Evolutionary conservation across 2,797 vertebrate genomes (phyloP).

Genomic region (Silurus aristotelis): DNA sequence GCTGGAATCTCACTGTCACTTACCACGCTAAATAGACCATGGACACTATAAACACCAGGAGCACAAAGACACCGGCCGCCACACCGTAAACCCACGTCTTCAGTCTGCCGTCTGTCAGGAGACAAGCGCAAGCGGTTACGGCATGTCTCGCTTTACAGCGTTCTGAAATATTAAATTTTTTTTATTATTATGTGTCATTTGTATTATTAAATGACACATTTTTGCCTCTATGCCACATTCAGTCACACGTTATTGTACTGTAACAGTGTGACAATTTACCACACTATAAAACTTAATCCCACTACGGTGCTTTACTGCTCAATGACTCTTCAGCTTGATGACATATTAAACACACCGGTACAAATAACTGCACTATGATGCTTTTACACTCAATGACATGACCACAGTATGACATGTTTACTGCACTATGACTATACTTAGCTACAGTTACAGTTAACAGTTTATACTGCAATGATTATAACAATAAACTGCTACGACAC

Average conservation of each 20-base stretch:
- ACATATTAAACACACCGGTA: background rate
- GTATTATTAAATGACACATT: too few relatives aligned
- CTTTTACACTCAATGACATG: too few relatives aligned
- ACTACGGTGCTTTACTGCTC: too few relatives aligned
- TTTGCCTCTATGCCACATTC: too few relatives aligned
- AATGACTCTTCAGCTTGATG: too few relatives aligned
- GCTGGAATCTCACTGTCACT: constrained; percentile 69
- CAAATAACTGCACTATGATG: too few relatives aligned
- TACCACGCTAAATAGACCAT: constrained; percentile 99
- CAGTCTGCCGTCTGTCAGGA: constrained; percentile 91
- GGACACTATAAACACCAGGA: constrained; percentile 97
- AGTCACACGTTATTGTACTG: background rate
- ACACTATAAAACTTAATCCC: background rate
- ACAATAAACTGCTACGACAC: too few relatives aligned
- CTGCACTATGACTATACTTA: background rate
- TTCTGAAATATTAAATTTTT: background rate
- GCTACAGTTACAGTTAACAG: too few relatives aligned
- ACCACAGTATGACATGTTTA: background rate
- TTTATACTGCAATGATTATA: too few relatives aligned
- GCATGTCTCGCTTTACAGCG: background rate
- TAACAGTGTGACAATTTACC: background rate
- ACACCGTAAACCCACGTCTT: constrained; percentile 99
- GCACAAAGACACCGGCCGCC: constrained; percentile 92
- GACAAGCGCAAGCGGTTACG: background rate
- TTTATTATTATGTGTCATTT: too few relatives aligned